These are phyloP conservation scores for Rafetus swinhoei DNA, from an alignment of 2,113 vertebrate genomes.

Conservation along the genomic window DNA sequence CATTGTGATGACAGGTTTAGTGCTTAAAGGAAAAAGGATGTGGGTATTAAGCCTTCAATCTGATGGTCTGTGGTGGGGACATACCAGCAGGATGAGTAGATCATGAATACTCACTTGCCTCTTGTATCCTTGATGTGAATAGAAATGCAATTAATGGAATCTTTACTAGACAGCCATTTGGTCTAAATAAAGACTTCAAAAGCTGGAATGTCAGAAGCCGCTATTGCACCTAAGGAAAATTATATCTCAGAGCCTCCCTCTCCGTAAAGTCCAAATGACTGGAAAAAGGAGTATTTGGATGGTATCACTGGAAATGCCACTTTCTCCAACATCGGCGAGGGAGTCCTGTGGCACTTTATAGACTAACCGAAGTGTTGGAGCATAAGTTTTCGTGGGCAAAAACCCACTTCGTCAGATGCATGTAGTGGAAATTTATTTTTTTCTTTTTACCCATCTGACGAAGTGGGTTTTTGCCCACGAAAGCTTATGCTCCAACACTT, in stretches of 20 bases:
- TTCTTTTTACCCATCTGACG: too few species aligned
- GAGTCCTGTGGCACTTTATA: too few species aligned
- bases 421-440: too few species aligned
- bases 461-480: too few species aligned
- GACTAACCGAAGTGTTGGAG: too few species aligned
- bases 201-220: not conserved
- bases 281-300: fast-evolving
- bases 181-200: not conserved
- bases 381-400: too few species aligned
- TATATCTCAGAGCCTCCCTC: not conserved
- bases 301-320: too few species aligned
- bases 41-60: not conserved
- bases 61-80: not conserved
- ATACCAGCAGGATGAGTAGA: not conserved
- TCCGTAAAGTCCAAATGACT: fast-evolving
- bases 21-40: not conserved
- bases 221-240: not conserved
- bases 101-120: not conserved
- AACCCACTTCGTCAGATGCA: too few species aligned
- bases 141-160: not conserved
- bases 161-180: not conserved
- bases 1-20: not conserved
- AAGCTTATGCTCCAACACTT: too few species aligned
- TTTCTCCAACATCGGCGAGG: not conserved
- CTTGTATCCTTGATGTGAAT: not conserved